phyloP scores from a whole-genome alignment of 2,888 invertebrate genomes.

The Drosophila nr. medialis region DNA sequence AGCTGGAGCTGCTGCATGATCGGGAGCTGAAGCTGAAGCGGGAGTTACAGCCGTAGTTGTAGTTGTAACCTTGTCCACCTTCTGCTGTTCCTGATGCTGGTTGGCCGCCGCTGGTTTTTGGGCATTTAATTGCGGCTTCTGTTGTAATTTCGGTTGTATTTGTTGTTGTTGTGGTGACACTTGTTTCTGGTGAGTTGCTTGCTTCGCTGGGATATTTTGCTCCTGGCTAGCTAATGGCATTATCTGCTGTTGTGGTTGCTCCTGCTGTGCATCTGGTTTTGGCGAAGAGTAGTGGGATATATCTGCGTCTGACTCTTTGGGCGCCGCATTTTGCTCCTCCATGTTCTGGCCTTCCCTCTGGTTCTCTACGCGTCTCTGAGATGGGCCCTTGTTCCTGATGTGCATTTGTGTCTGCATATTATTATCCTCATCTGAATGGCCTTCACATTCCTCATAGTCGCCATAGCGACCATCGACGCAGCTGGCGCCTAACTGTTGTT shows the following conservation, averaged over 20 bases:
- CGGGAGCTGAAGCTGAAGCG: not conserved
- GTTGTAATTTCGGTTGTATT: not conserved
- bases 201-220: not conserved
- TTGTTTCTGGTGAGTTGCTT: not conserved
- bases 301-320: not conserved
- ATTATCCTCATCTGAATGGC: conserved; percentile 2
- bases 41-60: not conserved
- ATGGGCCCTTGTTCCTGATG: not conserved
- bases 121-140: not conserved
- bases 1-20: not conserved
- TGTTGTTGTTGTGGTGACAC: not conserved
- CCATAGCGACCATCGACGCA: not conserved
- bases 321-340: not conserved
- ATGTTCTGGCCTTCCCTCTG: not conserved
- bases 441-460: conserved; percentile 5
- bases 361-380: not conserved
- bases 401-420: not conserved
- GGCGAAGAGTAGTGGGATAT: not conserved
- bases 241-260: not conserved
- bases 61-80: conserved; percentile 9
- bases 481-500: conserved; percentile 1
- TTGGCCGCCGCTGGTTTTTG: not conserved
- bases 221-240: not conserved
- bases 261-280: not conserved
- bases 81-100: conserved; percentile 5